A percentile compares a stretch with the other conserved stretches of the same genome.
These are phyloP conservation scores for Haliaeetus leucogaster DNA, from an alignment of 2,113 vertebrate species.

Conservation along the genomic window DNA sequence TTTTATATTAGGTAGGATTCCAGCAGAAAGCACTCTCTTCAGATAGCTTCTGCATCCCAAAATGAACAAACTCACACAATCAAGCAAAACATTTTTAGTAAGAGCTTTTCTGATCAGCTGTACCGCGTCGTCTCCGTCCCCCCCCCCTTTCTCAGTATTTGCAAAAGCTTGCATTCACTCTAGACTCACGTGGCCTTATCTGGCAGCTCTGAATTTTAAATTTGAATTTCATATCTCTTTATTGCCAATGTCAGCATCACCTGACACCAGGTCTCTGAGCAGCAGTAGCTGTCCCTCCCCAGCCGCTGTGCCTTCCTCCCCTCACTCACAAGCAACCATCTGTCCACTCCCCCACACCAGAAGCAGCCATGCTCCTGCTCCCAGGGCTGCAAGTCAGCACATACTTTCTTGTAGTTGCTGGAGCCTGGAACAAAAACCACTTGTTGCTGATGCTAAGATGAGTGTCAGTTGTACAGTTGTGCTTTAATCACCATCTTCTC, in stretches of 20 bases:
- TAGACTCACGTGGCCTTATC: background rate
- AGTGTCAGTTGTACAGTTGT: background rate
- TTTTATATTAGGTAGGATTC: background rate
- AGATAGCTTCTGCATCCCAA: background rate
- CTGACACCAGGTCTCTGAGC: background rate
- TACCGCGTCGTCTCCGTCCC: background rate
- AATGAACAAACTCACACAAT: background rate
- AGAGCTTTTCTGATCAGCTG: background rate
- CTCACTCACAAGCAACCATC: background rate
- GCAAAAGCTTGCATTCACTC: background rate
- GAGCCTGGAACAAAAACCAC: background rate
- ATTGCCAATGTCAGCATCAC: background rate
- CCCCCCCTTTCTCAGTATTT: background rate
- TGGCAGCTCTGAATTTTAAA: background rate
- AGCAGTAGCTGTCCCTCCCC: background rate
- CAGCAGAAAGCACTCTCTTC: background rate
- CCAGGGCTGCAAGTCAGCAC: background rate
- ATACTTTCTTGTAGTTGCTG: background rate
- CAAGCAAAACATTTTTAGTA: background rate
- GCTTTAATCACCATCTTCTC: background rate
- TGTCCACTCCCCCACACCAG: background rate
- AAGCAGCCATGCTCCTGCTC: background rate
- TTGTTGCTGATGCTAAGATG: constrained; percentile 10
- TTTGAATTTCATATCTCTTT: background rate
- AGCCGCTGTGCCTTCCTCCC: background rate